Evolutionary conservation across 2,888 invertebrate species (phyloP), one percentile per base, ranked within the genome.

Genomic region (Phymatocera aterrima): DNA sequence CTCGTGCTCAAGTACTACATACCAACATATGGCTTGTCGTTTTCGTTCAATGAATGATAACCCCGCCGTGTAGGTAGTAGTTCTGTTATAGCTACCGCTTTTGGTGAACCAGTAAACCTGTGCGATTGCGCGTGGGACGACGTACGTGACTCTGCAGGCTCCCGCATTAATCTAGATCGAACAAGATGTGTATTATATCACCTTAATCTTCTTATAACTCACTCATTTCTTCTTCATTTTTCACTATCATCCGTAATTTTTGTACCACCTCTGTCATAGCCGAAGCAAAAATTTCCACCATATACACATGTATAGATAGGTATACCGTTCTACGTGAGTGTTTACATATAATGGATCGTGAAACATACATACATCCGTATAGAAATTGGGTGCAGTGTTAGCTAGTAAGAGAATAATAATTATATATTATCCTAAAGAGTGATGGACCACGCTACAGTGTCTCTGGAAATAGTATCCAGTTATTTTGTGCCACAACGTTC

Each of bases 121-220:
- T 5, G n/a, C 51, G 84, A 84, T 48, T 28, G 83, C 82, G 87
- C 86, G 88, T 88, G 86, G 87, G 87, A 85, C 83, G 86, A 77
- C 21, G 31, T 84, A 85, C 85, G 85, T 84, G 86, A 84, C 83
- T 83, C 83, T 84, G 84, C 84, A 82, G 80, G 78, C 75, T 78
- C 78, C 80, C 77, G 82, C 87, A 88, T 88, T 88, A 88, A 88
- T 88, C 88, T 88, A 85, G 88, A 88, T 88, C 88, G 86, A 83
- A 83, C 15, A 34, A 31, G 51, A 51, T 72, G 18, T 34, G 83
- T 84, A 85, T 83, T 86, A 87, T 85, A 87, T 85, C 84, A 84
- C 82, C 83, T 78, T 80, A 79, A 78, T 82, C 82, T 83, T 85
- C 82, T 83, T 84, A 84, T 85, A 85, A 83, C 83, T n/a, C n/a